Evolutionary conservation across 2,113 vertebrate genomes (phyloP).

Genomic region (Cyprinodon tularosa): DNA sequence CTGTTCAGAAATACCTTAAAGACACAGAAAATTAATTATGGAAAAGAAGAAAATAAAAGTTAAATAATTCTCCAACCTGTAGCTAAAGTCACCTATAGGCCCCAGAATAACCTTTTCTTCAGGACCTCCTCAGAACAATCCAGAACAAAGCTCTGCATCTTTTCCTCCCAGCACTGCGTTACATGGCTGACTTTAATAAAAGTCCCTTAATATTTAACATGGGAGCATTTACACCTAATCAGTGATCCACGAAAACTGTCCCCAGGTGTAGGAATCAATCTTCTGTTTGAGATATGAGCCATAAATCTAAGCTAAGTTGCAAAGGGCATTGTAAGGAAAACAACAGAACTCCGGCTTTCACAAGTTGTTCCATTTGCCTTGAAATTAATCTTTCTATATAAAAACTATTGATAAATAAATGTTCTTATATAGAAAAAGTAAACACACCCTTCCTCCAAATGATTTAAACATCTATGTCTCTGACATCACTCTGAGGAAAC

Average conservation of each 20-base stretch:
- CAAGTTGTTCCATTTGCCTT: too few relatives aligned
- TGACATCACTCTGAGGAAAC: too few relatives aligned
- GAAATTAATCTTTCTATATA: too few relatives aligned
- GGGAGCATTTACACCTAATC: not conserved
- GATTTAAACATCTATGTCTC: too few relatives aligned
- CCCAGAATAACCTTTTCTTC: not conserved
- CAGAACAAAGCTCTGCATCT: not conserved
- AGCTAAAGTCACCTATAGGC: not conserved
- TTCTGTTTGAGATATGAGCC: not conserved
- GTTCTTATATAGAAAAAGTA: too few relatives aligned
- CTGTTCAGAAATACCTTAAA: not conserved
- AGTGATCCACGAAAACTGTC: slow-evolving; percentile 10
- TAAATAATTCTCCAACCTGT: too few relatives aligned
- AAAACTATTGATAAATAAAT: too few relatives aligned
- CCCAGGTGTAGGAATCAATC: not conserved
- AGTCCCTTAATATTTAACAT: not conserved
- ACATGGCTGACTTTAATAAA: slow-evolving; percentile 9
- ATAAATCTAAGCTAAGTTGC: not conserved
- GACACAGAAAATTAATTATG: not conserved
- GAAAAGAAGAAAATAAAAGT: not conserved
- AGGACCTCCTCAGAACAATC: not conserved
- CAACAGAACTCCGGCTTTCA: too few relatives aligned
- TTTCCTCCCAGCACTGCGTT: not conserved
- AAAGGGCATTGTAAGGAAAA: too few relatives aligned
- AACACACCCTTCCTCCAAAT: too few relatives aligned